Conservation (phyloP, 2,888 invertebrate genomes). For the Eupithecia inturbata region DNA sequence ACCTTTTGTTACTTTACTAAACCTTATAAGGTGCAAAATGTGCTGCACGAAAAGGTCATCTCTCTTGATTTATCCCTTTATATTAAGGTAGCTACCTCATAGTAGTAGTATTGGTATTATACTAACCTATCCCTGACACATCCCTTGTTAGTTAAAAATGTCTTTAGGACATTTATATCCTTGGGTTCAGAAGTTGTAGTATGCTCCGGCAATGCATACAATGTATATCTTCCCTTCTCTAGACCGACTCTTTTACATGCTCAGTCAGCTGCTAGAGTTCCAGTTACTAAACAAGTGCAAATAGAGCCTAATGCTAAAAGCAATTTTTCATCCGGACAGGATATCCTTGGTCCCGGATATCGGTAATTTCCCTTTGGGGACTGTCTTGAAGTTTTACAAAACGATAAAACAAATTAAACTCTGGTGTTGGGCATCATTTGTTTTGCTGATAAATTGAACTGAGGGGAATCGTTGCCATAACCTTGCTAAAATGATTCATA, state of each 20-base stretch:
- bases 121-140: no score
- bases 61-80: no score
- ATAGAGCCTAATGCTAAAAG: conserved; percentile 14
- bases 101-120: no score
- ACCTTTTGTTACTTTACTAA: no score
- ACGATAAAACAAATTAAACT: conserved; percentile 42
- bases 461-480: background rate
- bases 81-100: no score
- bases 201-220: background rate
- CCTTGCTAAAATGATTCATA: background rate
- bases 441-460: conserved; percentile 26
- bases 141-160: no score
- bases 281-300: conserved; percentile 21
- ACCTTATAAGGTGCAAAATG: no score
- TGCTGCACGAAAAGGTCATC: no score
- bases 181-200: background rate
- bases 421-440: conserved; percentile 29
- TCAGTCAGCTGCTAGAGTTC: background rate
- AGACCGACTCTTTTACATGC: background rate
- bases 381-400: conserved; percentile 34
- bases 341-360: conserved; percentile 35
- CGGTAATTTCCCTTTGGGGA: conserved; percentile 41
- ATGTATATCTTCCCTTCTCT: background rate
- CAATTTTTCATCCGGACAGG: conserved; percentile 38
- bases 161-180: background rate